Evolutionary conservation across 2,888 invertebrate species (phyloP), one percentile per base, ranked within the genome.

Genomic region (Drosophila neotestacea): DNA sequence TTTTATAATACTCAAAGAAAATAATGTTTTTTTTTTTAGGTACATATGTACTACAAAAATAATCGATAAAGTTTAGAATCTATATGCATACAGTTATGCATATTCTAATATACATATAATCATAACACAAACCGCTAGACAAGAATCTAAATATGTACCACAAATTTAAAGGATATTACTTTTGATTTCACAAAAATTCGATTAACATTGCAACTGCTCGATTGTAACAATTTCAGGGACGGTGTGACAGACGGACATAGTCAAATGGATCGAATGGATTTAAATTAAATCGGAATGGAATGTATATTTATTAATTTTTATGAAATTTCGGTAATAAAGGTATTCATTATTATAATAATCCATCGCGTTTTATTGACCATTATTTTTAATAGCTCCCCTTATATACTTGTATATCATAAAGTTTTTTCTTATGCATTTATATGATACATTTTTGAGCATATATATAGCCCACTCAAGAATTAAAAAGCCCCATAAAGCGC

Each of bases 31-130:
- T 34, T 22, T 7, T 46, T 67, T 64, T 55, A 77, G 58, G 54
- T 73, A 22, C 22, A 22, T 22, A 50, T 79, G 41, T 39, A 56
- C 63, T 73, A 68, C 52, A 59, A 58, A 70, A 60, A 11, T 47
- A 63, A 65, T 36, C 28, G n/a, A 58, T 56, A 36, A 22, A 7
- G 27, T 41, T 39, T 54, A 10, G 6, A 34, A 27, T 52, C 6
- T 52, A 44, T 50, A 6, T n/a, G 47, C 55, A 34, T 55, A 1
- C 36, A 22, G 22, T 10, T 39, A 36, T 7, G 9, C 51, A 46
- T 41, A 32, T 44, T n/a, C 30, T 10, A 34, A 30, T 7, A 6
- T 58, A 39, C 36, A 32, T 36, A 38, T 55, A 51, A 4, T 22
- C 39, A 11, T 55, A 38, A 10, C 9, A 34, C 34, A 48, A 48